Percentiles rank a stretch among this genome's conserved stretches.
Conservation (phyloP, 2,113 vertebrate genomes). For the Lucifuga dentata region DNA sequence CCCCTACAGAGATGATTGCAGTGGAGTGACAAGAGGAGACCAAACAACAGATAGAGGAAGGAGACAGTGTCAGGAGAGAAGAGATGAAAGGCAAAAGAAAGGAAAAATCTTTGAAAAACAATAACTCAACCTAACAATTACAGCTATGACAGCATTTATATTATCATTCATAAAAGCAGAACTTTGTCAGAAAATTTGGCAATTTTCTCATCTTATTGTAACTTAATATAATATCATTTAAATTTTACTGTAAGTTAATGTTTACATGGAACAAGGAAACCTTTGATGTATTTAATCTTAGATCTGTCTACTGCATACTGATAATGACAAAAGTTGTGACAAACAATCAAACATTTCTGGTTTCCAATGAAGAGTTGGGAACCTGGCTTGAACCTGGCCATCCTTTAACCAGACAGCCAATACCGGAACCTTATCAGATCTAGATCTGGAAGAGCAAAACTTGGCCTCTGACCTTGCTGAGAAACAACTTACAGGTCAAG, state of each 20-base stretch:
- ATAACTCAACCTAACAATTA: slow-evolving; percentile 76
- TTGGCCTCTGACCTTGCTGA: too few relatives aligned
- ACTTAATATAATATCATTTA: background rate
- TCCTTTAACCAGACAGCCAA: background rate
- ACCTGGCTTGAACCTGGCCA: background rate
- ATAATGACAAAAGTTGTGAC: too few relatives aligned
- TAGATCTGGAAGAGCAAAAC: too few relatives aligned
- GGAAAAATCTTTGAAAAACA: slow-evolving; percentile 62
- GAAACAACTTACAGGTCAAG: too few relatives aligned
- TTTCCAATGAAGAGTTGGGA: background rate
- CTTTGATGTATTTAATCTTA: too few relatives aligned
- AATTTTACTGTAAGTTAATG: slow-evolving; percentile 4
- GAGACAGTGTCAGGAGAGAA: slow-evolving; percentile 70
- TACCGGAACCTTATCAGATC: too few relatives aligned
- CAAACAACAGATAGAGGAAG: slow-evolving; percentile 79
- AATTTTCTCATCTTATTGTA: slow-evolving; percentile 14
- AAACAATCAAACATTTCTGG: background rate
- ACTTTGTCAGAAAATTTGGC: slow-evolving; percentile 23
- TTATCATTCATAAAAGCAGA: slow-evolving; percentile 42
- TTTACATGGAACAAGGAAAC: background rate
- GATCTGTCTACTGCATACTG: too few relatives aligned
- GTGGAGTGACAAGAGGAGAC: slow-evolving; percentile 83
- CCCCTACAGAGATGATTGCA: slow-evolving; percentile 97
- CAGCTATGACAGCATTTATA: slow-evolving; percentile 56
- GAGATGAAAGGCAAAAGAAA: slow-evolving; percentile 75